Evolutionary conservation across 2,888 invertebrate genomes (phyloP), one percentile per base, ranked within the genome.

Genomic region (Lysandra bellargus): DNA sequence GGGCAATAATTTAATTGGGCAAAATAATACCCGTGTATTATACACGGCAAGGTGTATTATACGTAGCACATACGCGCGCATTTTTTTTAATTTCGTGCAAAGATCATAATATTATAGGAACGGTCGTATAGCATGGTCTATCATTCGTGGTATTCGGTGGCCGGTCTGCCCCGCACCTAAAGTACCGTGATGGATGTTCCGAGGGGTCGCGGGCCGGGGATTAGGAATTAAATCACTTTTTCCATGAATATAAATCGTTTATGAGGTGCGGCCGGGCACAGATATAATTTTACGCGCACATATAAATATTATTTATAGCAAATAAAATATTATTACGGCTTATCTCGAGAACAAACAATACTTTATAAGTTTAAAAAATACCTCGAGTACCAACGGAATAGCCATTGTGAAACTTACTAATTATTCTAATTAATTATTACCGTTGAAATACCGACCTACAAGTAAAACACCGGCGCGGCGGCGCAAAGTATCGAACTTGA

Each of bases 171-270:
- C 30, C 30, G 30, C 12, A 30, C 23, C 23, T 64, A 64, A 64
- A 30, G 30, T 30, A 64, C 23, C 23, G 12, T 64, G 64, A 64
- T 64, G 64, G 64, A 64, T 64, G 64, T 23, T 30, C 30, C 12
- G 64, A 64, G 64, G 30, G 30, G 30, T 64, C 64, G 30, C 64
- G 23, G 64, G 30, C 64, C 23, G 64, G 30, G 64, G 12, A 12
- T 64, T 30, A 12, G 12, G 64, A 23, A 64, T 64, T 64, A 64
- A 64, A 64, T 64, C 64, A 64, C 64, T 64, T 64, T 64, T 64
- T 64, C 64, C 64, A 64, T 64, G 64, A 64, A 64, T 64, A 64
- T 64, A 64, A 64, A 64, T 64, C 30, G 64, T 30, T 64, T 30
- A 64, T 64, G 64, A 64, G 64, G 64, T 30, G 64, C 23, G 64